phyloP scores from a whole-genome alignment of 2,797 vertebrate species.

The Phaenicophaeus curvirostris region DNA sequence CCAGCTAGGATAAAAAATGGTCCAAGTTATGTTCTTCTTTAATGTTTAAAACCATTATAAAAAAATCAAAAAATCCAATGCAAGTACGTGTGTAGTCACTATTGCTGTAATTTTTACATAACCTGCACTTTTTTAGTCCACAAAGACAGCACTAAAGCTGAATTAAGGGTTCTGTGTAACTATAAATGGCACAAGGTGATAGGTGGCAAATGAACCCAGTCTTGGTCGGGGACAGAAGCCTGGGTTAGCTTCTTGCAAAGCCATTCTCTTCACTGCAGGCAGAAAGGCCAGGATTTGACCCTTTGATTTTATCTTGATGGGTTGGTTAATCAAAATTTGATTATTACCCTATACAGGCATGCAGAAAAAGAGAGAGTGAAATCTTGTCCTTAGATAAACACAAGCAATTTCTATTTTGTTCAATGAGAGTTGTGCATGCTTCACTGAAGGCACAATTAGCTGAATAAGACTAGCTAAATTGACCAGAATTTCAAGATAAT shows the following conservation, averaged over 20 bases:
- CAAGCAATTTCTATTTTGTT: conserved; percentile 40
- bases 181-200: neutral
- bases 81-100: neutral
- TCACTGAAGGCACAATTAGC: conserved; percentile 58
- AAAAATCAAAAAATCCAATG: neutral
- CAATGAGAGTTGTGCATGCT: conserved; percentile 46
- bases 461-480: conserved; percentile 49
- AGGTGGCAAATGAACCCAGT: neutral
- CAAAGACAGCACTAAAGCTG: neutral
- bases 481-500: conserved; percentile 72
- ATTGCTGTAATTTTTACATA: neutral
- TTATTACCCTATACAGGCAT: conserved; percentile 61
- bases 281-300: neutral
- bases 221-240: rapidly evolving
- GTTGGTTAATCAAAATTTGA: conserved; percentile 20
- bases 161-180: neutral
- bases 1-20: neutral
- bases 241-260: neutral
- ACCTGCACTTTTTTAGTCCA: neutral
- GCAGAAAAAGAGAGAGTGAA: conserved; percentile 58
- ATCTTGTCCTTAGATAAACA: conserved; percentile 51
- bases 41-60: neutral
- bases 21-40: neutral
- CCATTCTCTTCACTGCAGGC: neutral
- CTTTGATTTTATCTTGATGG: conserved; percentile 4